These are phyloP conservation scores for Melipona beecheii DNA, from an alignment of 2,888 invertebrate species.

Conservation along the genomic window DNA sequence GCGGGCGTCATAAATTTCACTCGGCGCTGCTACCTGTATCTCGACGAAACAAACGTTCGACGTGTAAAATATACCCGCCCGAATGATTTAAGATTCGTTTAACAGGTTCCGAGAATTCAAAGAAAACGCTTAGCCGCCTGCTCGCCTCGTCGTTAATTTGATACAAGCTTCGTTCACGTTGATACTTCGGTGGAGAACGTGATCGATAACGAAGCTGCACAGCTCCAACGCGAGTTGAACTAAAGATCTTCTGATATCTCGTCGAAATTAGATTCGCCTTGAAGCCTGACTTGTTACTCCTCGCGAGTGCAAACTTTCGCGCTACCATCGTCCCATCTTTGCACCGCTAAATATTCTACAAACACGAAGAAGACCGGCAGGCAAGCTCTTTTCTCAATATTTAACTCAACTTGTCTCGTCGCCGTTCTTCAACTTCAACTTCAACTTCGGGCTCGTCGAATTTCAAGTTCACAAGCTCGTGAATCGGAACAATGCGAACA, in stretches of 20 bases:
- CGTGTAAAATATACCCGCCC: background rate
- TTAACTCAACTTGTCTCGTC: background rate
- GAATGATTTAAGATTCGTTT: background rate
- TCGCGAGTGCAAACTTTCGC: background rate
- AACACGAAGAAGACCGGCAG: background rate
- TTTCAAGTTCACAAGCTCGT: too few species aligned
- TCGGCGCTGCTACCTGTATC: background rate
- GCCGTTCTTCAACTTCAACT: too few species aligned
- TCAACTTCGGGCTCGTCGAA: background rate
- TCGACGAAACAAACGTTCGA: constrained; percentile 5
- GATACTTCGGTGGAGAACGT: background rate
- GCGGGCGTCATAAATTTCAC: background rate
- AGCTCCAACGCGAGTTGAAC: background rate
- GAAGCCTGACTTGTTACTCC: background rate
- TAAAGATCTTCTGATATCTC: background rate
- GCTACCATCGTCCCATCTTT: background rate
- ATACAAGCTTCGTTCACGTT: background rate
- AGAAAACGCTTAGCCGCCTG: background rate
- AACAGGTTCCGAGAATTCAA: background rate
- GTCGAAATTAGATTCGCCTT: background rate
- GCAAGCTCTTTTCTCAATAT: background rate
- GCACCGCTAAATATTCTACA: background rate
- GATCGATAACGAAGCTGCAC: background rate
- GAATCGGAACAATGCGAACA: background rate
- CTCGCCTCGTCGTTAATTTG: background rate